A percentile compares a stretch with the other conserved stretches of the same genome.
Conservation (phyloP, 2,888 invertebrate genomes). For the Hesperia comma region DNA sequence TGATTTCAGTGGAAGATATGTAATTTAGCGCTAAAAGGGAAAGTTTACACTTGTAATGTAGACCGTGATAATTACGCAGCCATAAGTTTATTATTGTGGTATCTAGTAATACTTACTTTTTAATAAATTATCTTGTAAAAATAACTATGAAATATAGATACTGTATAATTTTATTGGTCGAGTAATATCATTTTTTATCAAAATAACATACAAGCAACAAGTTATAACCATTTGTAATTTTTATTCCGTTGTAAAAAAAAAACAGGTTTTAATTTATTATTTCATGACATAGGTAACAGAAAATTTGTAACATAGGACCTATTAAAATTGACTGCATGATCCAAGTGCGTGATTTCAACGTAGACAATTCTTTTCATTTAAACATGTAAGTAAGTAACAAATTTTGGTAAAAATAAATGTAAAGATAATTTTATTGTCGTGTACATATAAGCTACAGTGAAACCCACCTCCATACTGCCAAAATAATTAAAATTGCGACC, state of each 20-base stretch:
- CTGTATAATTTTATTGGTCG: background rate
- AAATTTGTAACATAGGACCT: too few relatives aligned
- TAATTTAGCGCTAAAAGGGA: conserved; percentile 2
- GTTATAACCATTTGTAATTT: too few relatives aligned
- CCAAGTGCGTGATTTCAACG: background rate
- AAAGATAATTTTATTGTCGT: background rate
- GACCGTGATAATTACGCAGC: background rate
- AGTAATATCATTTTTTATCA: background rate
- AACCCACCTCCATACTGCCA: conserved; percentile 43
- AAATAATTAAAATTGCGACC: conserved; percentile 36
- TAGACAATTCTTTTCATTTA: background rate
- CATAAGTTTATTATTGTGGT: background rate
- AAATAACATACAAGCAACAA: too few relatives aligned
- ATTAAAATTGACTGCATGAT: too few relatives aligned
- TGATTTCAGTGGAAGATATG: background rate
- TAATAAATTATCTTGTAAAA: background rate
- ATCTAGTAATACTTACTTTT: background rate
- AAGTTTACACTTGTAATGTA: conserved; percentile 8
- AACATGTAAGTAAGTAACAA: background rate
- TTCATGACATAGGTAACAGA: too few relatives aligned
- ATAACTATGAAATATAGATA: background rate
- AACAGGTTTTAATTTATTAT: too few relatives aligned
- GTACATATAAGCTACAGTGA: conserved; percentile 24
- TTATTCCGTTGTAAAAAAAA: too few relatives aligned
- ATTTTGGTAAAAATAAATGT: too few relatives aligned